Percentiles rank a stretch among this genome's conserved stretches.
phyloP scores from a whole-genome alignment of 2,113 vertebrate genomes.

The Ahaetulla prasina region DNA sequence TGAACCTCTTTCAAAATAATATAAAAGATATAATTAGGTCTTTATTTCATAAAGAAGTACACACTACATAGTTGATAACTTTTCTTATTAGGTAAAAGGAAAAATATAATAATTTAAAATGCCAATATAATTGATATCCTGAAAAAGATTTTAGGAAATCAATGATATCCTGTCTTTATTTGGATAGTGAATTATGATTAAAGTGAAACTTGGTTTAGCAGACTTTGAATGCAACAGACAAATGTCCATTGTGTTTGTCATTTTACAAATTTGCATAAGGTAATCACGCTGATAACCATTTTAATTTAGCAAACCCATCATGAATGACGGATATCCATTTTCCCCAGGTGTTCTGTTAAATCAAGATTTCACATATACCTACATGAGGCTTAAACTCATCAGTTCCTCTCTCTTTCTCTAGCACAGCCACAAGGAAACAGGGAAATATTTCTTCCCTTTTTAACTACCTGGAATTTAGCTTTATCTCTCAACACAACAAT shows the following conservation, averaged over 20 bases:
- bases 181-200: background rate
- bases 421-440: background rate
- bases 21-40: background rate
- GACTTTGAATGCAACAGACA: background rate
- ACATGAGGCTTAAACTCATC: background rate
- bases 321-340: background rate
- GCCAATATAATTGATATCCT: constrained; percentile 14
- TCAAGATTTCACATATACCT: background rate
- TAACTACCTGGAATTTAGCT: background rate
- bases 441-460: background rate
- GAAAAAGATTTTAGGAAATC: background rate
- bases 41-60: background rate
- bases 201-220: background rate
- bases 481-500: background rate
- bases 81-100: constrained; percentile 8
- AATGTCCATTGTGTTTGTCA: background rate
- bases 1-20: background rate
- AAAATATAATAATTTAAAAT: constrained; percentile 22
- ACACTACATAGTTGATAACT: background rate
- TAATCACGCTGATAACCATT: background rate
- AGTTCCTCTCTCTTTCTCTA: background rate
- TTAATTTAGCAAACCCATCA: background rate
- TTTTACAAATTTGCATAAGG: background rate
- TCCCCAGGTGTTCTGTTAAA: background rate
- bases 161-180: background rate